phyloP scores from a whole-genome alignment of 2,888 invertebrate genomes.

The Emmelina monodactyla region DNA sequence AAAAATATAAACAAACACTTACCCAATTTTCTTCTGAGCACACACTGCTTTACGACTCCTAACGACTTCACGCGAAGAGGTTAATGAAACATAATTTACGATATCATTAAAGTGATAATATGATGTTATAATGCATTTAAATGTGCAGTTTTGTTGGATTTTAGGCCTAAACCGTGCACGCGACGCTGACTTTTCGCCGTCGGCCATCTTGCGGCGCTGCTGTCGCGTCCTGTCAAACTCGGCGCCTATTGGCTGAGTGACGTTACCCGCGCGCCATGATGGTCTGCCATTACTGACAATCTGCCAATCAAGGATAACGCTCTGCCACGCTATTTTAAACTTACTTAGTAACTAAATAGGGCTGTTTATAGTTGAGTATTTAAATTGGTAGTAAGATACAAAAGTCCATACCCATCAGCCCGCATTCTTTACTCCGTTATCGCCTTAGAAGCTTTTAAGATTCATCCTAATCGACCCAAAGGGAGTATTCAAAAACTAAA shows the following conservation, averaged over 20 bases:
- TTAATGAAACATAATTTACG: too few species aligned
- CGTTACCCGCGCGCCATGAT: slow-evolving; percentile 63
- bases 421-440: slow-evolving; percentile 59
- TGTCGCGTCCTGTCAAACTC: slow-evolving; percentile 34
- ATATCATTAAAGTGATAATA: too few species aligned
- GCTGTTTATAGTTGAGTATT: background rate
- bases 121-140: too few species aligned
- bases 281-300: slow-evolving; percentile 49
- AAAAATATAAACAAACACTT: too few species aligned
- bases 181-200: slow-evolving; percentile 55
- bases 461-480: slow-evolving; percentile 56
- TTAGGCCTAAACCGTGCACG: slow-evolving; percentile 59
- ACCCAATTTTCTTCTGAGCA: too few species aligned
- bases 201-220: slow-evolving; percentile 64
- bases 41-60: too few species aligned
- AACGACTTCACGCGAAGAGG: too few species aligned
- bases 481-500: slow-evolving; percentile 50
- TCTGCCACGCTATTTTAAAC: slow-evolving; percentile 22
- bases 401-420: too few species aligned
- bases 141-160: slow-evolving; percentile 23
- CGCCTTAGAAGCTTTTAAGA: slow-evolving; percentile 58
- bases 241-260: slow-evolving; percentile 59
- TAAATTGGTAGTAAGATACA: too few species aligned
- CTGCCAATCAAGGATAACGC: slow-evolving; percentile 25
- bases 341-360: slow-evolving; percentile 16